Conservation (phyloP, 1,140 invertebrate species). For the Eurosta solidaginis region DNA sequence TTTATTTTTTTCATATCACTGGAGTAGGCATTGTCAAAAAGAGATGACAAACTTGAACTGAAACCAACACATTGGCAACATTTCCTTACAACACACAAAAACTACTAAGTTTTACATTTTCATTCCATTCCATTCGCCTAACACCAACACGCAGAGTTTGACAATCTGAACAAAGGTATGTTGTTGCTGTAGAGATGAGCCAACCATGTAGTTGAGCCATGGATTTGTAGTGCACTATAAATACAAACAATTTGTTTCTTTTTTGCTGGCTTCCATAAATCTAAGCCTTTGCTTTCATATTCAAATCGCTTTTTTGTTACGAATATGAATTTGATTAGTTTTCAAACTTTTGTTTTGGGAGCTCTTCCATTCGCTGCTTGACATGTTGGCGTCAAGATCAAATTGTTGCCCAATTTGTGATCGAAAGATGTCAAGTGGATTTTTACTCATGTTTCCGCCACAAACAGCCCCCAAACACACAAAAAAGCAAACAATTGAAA, state of each 20-base stretch:
- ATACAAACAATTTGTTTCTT: background rate
- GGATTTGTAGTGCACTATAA: background rate
- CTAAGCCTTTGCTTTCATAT: background rate
- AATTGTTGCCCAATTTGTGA: constrained; percentile 30
- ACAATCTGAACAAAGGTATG: no score
- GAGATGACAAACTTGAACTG: no score
- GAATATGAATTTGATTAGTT: background rate
- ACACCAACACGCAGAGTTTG: no score
- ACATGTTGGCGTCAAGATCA: constrained; percentile 26
- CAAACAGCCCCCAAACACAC: background rate
- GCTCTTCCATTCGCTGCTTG: background rate
- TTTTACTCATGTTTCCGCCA: constrained; percentile 22
- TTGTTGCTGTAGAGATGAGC: no score
- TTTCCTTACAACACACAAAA: no score
- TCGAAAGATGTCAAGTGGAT: constrained; percentile 26
- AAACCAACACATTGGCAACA: no score
- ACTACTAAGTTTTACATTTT: no score
- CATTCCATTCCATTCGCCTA: no score
- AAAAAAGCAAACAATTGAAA: background rate
- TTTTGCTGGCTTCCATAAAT: background rate
- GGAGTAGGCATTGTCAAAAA: no score
- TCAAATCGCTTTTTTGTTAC: background rate
- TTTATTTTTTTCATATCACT: no score
- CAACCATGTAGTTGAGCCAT: no score
- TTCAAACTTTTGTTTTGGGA: background rate